Percentiles rank a stretch among this genome's conserved stretches.
These are phyloP conservation scores for Nannospalax galili DNA, from an alignment of 2,113 vertebrate species.

Conservation along the genomic window DNA sequence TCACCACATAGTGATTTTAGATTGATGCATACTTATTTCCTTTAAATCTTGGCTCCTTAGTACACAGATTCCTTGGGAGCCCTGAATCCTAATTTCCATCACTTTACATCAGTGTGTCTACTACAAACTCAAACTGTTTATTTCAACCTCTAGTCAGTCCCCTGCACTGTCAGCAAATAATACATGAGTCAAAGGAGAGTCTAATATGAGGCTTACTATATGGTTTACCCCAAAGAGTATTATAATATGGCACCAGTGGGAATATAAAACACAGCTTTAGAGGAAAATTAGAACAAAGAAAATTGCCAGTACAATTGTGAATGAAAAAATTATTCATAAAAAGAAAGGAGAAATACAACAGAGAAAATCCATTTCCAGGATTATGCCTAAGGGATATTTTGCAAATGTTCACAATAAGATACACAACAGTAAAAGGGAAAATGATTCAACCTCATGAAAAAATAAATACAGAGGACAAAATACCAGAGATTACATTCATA, in stretches of 20 bases:
- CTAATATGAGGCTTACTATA: neutral
- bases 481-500: neutral
- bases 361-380: neutral
- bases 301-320: neutral
- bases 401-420: neutral
- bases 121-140: neutral
- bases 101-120: neutral
- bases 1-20: neutral
- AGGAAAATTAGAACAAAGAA: neutral
- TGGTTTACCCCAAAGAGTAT: neutral
- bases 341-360: neutral
- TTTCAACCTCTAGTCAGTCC: neutral
- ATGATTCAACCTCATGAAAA: neutral
- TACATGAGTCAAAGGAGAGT: neutral
- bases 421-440: neutral
- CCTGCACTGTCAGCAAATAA: neutral
- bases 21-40: neutral
- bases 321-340: neutral
- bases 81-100: neutral
- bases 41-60: neutral
- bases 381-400: neutral
- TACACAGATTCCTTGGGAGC: neutral
- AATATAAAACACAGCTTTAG: neutral
- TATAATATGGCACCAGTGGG: neutral
- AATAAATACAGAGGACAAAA: neutral